phyloP scores from a whole-genome alignment of 2,113 vertebrate species.

The Myiagra hebetior region DNA sequence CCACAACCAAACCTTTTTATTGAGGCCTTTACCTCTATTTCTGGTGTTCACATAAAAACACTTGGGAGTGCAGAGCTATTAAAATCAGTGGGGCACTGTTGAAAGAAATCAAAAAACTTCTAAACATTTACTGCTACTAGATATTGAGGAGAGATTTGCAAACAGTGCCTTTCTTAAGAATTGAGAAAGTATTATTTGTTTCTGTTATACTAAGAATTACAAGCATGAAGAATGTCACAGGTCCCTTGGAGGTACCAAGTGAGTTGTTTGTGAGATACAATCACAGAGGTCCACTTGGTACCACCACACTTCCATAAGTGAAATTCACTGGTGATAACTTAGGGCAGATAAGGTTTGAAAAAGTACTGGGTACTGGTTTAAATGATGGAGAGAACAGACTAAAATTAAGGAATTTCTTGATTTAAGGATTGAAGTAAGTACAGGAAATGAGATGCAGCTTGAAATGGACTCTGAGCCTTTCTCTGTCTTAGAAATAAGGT shows the following conservation, averaged over 20 bases:
- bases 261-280: neutral
- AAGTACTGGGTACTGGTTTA: neutral
- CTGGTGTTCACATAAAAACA: neutral
- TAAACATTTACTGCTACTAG: neutral
- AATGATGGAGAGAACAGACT: neutral
- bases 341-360: neutral
- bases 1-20: neutral
- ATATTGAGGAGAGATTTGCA: neutral
- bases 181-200: neutral
- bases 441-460: neutral
- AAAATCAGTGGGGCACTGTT: neutral
- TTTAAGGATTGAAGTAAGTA: neutral
- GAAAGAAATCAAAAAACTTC: neutral
- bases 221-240: neutral
- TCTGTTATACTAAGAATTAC: neutral
- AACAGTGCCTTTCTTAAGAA: neutral
- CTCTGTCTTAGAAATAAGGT: neutral
- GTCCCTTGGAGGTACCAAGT: neutral
- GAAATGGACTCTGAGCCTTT: neutral
- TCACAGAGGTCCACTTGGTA: neutral
- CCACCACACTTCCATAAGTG: neutral
- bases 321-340: neutral
- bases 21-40: neutral
- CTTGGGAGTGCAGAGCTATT: neutral
- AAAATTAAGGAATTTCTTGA: neutral